A percentile compares a stretch with the other conserved stretches of the same genome.
Evolutionary conservation across 2,797 vertebrate genomes (phyloP).

Genomic region (Notolabrus celidotus): DNA sequence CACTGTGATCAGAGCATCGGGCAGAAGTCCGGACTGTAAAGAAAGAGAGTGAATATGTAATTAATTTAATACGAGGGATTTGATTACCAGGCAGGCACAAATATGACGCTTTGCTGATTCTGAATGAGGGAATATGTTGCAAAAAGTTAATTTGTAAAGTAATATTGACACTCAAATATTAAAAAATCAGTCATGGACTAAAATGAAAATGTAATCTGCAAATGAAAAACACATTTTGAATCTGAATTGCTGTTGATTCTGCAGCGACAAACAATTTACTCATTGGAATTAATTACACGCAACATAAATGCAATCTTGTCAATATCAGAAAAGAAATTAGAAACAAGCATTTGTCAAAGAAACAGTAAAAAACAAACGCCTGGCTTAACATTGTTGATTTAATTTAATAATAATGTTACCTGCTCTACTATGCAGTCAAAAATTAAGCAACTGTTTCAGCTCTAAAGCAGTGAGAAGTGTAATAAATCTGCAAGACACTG

Average conservation of each 20-base stretch:
- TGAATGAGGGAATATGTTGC: not conserved
- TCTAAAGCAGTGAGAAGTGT: too few species aligned
- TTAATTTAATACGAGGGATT: slow-evolving; percentile 28
- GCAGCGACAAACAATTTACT: not conserved
- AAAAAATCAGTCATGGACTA: not conserved
- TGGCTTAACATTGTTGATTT: too few species aligned
- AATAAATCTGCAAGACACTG: too few species aligned
- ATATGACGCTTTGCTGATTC: not conserved
- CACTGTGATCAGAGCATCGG: slow-evolving; percentile 18
- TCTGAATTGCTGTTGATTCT: not conserved
- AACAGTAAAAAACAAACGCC: too few species aligned
- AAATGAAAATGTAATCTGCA: not conserved
- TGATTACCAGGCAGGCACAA: not conserved
- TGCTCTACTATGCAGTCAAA: too few species aligned
- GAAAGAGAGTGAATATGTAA: slow-evolving; percentile 20
- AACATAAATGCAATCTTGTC: too few species aligned
- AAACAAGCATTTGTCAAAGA: too few species aligned
- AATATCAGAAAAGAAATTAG: too few species aligned
- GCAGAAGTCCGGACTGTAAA: slow-evolving; percentile 27
- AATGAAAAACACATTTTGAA: not conserved
- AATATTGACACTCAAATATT: not conserved
- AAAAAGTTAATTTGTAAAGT: not conserved
- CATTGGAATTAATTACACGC: too few species aligned
- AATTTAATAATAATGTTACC: too few species aligned
- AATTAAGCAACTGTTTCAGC: too few species aligned